Base-by-base conservation (phyloP, 2,797 vertebrate species). In the Iguana delicatissima region DNA sequence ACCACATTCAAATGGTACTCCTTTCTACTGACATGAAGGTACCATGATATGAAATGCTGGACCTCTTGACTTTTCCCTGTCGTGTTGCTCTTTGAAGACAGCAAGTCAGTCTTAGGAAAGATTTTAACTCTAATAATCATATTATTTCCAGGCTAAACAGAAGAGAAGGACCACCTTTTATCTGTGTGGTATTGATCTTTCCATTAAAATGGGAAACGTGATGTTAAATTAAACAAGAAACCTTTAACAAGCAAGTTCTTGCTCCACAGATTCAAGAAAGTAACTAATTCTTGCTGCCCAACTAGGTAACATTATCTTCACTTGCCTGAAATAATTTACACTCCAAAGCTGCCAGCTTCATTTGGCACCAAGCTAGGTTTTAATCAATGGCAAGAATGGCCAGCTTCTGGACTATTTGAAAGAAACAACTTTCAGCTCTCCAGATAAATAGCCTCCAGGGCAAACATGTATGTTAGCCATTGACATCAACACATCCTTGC, bases 221-320 rank as follows among this genome's bases (percentile, higher is more conserved):
- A 80, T 35, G 90, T 20, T 52, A 93, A 92, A 92, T 88, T 46
- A 90, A 87, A 82, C 10, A 82, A 2, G 35, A 92, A 55, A 26
- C 72, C 76, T 90, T 14, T 76, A 62, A 90, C 80, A 46, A 89
- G 22, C 26, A 9, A 32, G 14, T 14, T 57, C 7, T 73, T 93
- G 46, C 80, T 24, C 16, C 74, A 89, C 22, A 88, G 12, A 69
- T 5, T 52, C 24, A 16, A 55, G 52, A 29, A 72, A 73, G 50
- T 42, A 88, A 0, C 0, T 81, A 87, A 64, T 73, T 42, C 59
- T 84, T 92, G 62, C 84, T 62, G 73, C 3, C 1, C 24, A 22
- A 38, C 29, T n/a, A 88, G 91, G 14, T 89, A 55, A 67, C 69
- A 10, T 24, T 52, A 77, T 83, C 1, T 52, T 79, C 85, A 76